These are phyloP conservation scores for Oreotrochilus melanogaster DNA, from an alignment of 2,113 vertebrate species.

Conservation along the genomic window DNA sequence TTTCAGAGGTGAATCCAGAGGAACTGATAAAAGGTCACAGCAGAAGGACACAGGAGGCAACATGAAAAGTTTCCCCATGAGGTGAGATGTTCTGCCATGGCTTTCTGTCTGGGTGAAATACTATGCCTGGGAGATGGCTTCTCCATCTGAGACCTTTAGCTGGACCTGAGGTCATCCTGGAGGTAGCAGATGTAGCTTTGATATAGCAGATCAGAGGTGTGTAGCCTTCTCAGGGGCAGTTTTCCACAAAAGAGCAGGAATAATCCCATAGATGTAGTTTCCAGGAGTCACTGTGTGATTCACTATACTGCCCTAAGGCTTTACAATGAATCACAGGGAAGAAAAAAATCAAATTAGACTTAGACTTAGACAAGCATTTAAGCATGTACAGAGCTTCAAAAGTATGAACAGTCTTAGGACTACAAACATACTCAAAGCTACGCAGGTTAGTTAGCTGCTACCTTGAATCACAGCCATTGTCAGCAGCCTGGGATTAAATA, in stretches of 20 bases:
- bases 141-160: background rate
- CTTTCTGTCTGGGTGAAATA: background rate
- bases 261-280: background rate
- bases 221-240: background rate
- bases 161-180: background rate
- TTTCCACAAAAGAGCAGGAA: background rate
- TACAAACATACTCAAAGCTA: background rate
- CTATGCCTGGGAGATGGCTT: background rate
- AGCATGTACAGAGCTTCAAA: background rate
- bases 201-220: background rate
- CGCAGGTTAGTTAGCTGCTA: background rate
- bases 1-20: background rate
- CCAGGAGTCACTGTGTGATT: background rate
- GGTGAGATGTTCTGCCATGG: background rate
- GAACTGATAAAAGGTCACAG: background rate
- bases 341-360: background rate
- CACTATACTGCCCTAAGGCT: background rate
- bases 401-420: background rate
- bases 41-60: background rate
- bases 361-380: background rate
- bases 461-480: slow-evolving; percentile 31
- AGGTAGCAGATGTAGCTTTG: background rate
- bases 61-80: background rate
- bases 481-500: slow-evolving; percentile 6
- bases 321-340: background rate